Evolutionary conservation across 2,797 vertebrate species (phyloP), one percentile per base, ranked within the genome.

Genomic region (Oryzias dopingdopingensis): DNA sequence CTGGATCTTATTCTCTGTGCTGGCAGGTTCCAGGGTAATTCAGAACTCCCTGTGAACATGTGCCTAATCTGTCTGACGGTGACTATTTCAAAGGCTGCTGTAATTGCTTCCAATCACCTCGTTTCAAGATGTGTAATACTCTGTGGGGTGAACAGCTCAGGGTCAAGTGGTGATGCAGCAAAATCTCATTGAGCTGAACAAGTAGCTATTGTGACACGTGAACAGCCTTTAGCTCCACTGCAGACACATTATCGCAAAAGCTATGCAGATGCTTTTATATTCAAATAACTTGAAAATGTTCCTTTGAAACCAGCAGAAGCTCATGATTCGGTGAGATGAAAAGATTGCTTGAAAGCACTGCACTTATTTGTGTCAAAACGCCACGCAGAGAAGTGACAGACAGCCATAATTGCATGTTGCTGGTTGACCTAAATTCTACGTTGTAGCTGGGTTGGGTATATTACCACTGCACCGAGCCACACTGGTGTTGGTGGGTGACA

Each of bases 371-470:
- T 59, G 66, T 51, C 67, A 49, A 42, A 59, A 67, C 6, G 59
- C 86, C 82, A 42, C 3, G 20, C 80, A 76, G 59, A 74, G 73
- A 64, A 67, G 71, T 26, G 71, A 66, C 72, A 56, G 63, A 37
- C 14, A 13, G 78, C 83, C 83, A 78, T 82, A 88, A 89, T 89
- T 87, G 59, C 65, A 83, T 53, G 76, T 74, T 88, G 77, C 14
- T 85, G 87, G 71, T 32, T n/a, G 6, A 70, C 78, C 73, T 49
- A 83, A 88, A 88, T 82, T 77, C 76, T 79, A 86, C 10, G 83
- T 76, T 84, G 80, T 29, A 60, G 72, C 60, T 16, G 7, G 42
- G 52, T 62, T 76, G 64, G 81, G 70, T 82, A 62, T 66, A 74
- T 74, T 80, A 67, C 49, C 24, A 16, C 58, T 54, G 58, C 49